phyloP scores from a whole-genome alignment of 2,113 vertebrate genomes.

The Oenanthe oenanthe region DNA sequence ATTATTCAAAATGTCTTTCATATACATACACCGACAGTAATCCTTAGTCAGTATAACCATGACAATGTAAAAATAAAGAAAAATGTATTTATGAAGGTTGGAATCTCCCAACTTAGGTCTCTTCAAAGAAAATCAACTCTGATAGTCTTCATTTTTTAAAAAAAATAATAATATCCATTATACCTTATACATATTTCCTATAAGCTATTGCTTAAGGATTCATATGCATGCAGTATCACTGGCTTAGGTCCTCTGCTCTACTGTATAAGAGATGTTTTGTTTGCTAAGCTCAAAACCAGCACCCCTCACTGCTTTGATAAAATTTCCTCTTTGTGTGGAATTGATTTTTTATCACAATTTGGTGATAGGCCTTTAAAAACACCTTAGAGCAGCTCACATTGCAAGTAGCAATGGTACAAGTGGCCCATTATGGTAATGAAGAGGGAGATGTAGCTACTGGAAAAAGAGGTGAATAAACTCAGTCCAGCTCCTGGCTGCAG shows the following conservation, averaged over 20 bases:
- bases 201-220: neutral
- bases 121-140: neutral
- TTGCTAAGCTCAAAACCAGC: neutral
- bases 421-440: neutral
- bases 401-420: neutral
- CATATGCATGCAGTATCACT: neutral
- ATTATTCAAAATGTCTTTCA: slow-evolving; percentile 4
- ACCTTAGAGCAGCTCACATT: neutral
- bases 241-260: neutral
- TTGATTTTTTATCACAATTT: neutral
- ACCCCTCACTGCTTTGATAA: neutral
- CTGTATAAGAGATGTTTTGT: neutral
- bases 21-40: neutral
- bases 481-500: neutral
- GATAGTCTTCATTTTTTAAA: neutral
- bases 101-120: neutral
- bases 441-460: neutral
- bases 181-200: neutral
- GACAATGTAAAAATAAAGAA: neutral
- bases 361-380: neutral
- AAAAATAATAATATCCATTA: neutral
- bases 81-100: neutral
- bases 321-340: neutral
- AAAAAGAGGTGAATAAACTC: neutral
- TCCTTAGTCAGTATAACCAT: neutral